These are phyloP conservation scores for Ligdia adustata DNA, from an alignment of 2,888 invertebrate species.

Conservation along the genomic window DNA sequence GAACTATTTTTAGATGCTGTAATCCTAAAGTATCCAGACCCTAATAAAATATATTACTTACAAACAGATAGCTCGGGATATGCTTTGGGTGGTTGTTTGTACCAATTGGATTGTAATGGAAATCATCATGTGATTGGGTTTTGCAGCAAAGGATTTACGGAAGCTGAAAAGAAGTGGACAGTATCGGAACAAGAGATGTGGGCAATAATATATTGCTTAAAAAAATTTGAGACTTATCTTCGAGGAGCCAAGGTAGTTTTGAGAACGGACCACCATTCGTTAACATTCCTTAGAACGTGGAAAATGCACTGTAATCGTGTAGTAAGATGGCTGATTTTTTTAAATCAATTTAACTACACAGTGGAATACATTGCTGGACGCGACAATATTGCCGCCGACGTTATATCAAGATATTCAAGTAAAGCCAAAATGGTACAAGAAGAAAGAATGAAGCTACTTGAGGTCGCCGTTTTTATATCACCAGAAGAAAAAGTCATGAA, in stretches of 20 bases:
- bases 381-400: background rate
- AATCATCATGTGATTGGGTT: background rate
- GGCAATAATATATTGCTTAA: slow-evolving; percentile 1
- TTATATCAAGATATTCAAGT: background rate
- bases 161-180: slow-evolving; percentile 2
- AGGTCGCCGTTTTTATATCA: background rate
- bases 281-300: background rate
- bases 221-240: slow-evolving; percentile 6
- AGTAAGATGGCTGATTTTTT: background rate
- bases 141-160: slow-evolving; percentile 1
- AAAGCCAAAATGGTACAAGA: background rate
- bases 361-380: background rate
- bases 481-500: background rate
- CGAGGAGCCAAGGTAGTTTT: background rate
- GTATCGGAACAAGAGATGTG: slow-evolving; percentile 4
- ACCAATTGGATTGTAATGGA: background rate
- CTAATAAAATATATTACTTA: background rate
- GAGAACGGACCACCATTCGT: background rate
- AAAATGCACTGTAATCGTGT: background rate
- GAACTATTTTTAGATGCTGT: background rate
- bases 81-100: background rate
- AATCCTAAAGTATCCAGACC: background rate
- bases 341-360: slow-evolving; percentile 2
- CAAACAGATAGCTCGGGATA: slow-evolving; percentile 2
- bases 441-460: background rate